A percentile compares a stretch with the other conserved stretches of the same genome.
phyloP scores from a whole-genome alignment of 2,113 vertebrate species.

The Festucalex cinctus region DNA sequence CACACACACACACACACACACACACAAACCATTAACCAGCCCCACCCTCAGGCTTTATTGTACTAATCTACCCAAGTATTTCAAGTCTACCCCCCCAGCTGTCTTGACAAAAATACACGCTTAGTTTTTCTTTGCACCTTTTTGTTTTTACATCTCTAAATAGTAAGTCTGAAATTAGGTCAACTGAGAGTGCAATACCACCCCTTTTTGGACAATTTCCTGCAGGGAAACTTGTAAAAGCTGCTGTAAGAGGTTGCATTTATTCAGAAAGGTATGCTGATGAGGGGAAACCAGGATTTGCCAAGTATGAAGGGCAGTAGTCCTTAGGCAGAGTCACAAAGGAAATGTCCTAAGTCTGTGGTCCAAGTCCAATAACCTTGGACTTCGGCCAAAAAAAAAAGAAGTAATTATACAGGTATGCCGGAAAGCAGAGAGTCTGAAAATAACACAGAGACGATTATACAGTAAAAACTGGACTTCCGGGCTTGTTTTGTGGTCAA shows the following conservation, averaged over 20 bases:
- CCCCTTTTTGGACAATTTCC: constrained; percentile 3
- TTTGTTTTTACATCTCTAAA: not conserved
- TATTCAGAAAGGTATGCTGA: not conserved
- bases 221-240: not conserved
- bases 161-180: not conserved
- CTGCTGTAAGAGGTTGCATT: not conserved
- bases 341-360: constrained; percentile 3
- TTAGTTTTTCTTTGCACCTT: not conserved
- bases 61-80: not conserved
- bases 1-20: not conserved
- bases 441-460: constrained; percentile 25
- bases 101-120: not conserved
- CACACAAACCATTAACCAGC: too few species aligned
- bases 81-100: not conserved
- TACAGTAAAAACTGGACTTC: constrained; percentile 23
- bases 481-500: constrained; percentile 19
- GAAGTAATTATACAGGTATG: constrained; percentile 10
- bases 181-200: not conserved
- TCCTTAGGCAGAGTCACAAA: not conserved
- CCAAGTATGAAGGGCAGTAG: not conserved
- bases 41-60: not conserved
- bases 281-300: not conserved
- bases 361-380: constrained; percentile 2
- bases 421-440: constrained; percentile 9
- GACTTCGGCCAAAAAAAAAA: constrained; percentile 11